These are phyloP conservation scores for Trachelipus rathkii DNA, from an alignment of 1,140 invertebrate species.

Conservation along the genomic window DNA sequence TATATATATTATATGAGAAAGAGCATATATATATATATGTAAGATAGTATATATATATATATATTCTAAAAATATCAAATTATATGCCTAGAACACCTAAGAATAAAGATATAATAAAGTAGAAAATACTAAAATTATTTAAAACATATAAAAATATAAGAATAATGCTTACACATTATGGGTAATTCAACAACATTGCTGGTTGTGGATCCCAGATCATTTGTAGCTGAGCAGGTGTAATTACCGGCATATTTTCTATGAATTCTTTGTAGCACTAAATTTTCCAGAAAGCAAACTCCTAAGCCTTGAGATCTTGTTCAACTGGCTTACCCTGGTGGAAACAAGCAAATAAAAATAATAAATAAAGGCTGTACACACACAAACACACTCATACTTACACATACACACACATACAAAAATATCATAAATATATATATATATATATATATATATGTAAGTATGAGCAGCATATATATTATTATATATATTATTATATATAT, in stretches of 20 bases:
- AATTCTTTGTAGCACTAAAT: constrained; percentile 41
- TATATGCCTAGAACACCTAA: background rate
- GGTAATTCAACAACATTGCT: constrained; percentile 32
- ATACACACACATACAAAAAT: no score
- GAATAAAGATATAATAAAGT: constrained; percentile 3
- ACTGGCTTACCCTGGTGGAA: constrained; percentile 30
- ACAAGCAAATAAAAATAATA: background rate
- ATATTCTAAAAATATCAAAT: no score
- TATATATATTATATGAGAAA: no score
- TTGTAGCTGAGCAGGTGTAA: constrained; percentile 42
- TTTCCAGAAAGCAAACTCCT: constrained; percentile 36
- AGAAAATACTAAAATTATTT: no score
- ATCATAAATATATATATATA: no score
- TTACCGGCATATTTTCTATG: constrained; percentile 38
- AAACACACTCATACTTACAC: no score
- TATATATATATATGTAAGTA: no score
- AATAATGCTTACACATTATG: constrained; percentile 38
- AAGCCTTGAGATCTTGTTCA: constrained; percentile 32
- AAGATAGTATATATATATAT: no score
- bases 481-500: background rate
- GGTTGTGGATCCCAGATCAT: constrained; percentile 33
- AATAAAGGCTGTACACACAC: background rate
- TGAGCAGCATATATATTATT: no score
- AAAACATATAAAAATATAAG: no score
- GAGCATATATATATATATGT: no score